Evolutionary conservation across 2,113 vertebrate genomes (phyloP), one percentile per base, ranked within the genome.

Genomic region (Ochotona curzoniae): DNA sequence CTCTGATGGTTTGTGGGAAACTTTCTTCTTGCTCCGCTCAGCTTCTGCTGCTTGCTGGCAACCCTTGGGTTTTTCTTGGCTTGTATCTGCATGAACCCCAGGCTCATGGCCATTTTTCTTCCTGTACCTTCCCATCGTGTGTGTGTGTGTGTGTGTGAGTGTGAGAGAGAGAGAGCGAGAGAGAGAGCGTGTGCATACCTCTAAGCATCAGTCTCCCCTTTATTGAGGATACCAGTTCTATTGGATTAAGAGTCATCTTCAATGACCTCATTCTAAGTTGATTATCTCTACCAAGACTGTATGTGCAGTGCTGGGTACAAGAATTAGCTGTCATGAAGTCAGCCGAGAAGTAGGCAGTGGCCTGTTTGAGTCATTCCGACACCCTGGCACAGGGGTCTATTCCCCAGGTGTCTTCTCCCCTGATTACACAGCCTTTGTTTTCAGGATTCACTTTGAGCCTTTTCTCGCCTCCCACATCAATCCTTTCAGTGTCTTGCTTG

Each of bases 401-500:
- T 51, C 4, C 74, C 35, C 66, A 67, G 54, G 14, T 63, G 13
- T 54, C 60, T 17, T 94, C 26, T 38, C 7, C 32, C 3, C 23
- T 4, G 28, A 13, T 21, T 3, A 4, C 18, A n/a, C 20, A 35
- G 28, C 2, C 8, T 17, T 30, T 64, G 47, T 44, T 44, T 18
- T 23, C 18, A 28, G 13, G 20, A 35, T 32, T 32, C 63, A 8
- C 1, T 61, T 69, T 89, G 20, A 83, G 30, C 84, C 35, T 21
- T n/a, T 5, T 63, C 64, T 63, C 49, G 35, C 15, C 18, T 63
- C 49, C 8, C 38, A 32, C 79, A 51, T 85, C 14, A 4, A 25
- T 60, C 44, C 38, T 95, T 71, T 26, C 25, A 14, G 47, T 74
- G 83, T 21, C 51, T 26, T 51, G 78, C 74, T 92, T 25, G 49